A percentile compares a stretch with the other conserved stretches of the same genome.
phyloP scores from a whole-genome alignment of 37 sponge, comb jelly and placozoan genomes.

The Oopsacas minuta region DNA sequence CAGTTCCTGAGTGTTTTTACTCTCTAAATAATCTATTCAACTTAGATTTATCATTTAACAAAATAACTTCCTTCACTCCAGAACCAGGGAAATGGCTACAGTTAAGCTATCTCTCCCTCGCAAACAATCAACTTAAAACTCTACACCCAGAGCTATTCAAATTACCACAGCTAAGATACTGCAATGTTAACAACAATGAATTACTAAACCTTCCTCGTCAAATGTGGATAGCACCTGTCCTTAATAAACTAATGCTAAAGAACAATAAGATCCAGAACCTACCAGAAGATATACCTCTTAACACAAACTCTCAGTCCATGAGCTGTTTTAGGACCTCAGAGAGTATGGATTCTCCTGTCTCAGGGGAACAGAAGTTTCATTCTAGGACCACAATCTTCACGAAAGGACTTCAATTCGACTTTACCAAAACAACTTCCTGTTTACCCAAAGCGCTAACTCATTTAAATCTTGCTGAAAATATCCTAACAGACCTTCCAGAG shows the following conservation, averaged over 20 bases:
- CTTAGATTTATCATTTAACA: conserved; percentile 30
- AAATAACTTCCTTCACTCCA: conserved; percentile 25
- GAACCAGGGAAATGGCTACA: conserved; percentile 46
- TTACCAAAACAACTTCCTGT: not conserved
- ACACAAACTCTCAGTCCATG: not conserved
- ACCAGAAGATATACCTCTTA: conserved; percentile 37
- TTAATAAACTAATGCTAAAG: conserved; percentile 30
- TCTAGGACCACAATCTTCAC: not conserved
- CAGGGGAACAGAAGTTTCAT: conserved; percentile 11
- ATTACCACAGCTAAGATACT: conserved; percentile 31
- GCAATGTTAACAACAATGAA: conserved; percentile 29
- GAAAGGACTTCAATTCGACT: conserved; percentile 12
- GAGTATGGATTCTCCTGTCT: not conserved
- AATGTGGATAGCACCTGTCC: conserved; percentile 59
- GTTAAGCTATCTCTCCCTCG: conserved; percentile 31
- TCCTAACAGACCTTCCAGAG: conserved; percentile 36
- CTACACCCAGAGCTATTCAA: conserved; percentile 45
- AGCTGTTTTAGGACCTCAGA: not conserved
- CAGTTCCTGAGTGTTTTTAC: conserved; percentile 43
- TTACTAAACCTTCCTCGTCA: conserved; percentile 31
- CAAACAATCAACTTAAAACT: conserved; percentile 22
- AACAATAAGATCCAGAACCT: conserved; percentile 34
- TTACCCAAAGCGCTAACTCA: conserved; percentile 29
- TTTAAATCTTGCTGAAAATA: conserved; percentile 48
- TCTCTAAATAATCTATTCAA: conserved; percentile 28